phyloP scores from a whole-genome alignment of 2,888 invertebrate genomes.

The Gibbula magus region DNA sequence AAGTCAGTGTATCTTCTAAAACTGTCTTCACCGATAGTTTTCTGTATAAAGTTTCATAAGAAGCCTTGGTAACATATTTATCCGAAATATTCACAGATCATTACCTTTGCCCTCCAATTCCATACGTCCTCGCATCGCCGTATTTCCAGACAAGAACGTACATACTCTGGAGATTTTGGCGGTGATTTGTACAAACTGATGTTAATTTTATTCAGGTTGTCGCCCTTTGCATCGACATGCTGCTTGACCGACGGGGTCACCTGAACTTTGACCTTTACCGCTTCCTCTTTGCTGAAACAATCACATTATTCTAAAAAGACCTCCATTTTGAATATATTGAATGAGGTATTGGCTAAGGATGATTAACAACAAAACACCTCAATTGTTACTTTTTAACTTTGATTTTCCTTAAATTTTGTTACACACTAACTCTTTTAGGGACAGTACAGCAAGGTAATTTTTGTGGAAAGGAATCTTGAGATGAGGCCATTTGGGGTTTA shows the following conservation, averaged over 20 bases:
- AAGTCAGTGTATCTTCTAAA: too few relatives aligned
- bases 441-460: too few relatives aligned
- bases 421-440: too few relatives aligned
- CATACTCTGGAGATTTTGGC: constrained; percentile 41
- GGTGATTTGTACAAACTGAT: background rate
- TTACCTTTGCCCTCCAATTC: constrained; percentile 50
- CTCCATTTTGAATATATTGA: background rate
- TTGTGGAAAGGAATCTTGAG: too few relatives aligned
- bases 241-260: background rate
- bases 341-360: background rate
- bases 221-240: background rate
- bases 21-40: too few relatives aligned
- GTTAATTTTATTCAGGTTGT: background rate
- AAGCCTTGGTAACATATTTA: background rate
- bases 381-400: too few relatives aligned
- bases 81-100: background rate
- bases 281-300: background rate
- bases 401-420: too few relatives aligned
- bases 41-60: background rate
- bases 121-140: constrained; percentile 48
- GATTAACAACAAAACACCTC: too few relatives aligned
- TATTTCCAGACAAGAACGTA: constrained; percentile 40
- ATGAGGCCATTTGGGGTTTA: too few relatives aligned
- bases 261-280: background rate
- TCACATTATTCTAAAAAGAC: background rate